Base-by-base conservation (phyloP, 2,888 invertebrate genomes). In the Dolomedes plantarius region DNA sequence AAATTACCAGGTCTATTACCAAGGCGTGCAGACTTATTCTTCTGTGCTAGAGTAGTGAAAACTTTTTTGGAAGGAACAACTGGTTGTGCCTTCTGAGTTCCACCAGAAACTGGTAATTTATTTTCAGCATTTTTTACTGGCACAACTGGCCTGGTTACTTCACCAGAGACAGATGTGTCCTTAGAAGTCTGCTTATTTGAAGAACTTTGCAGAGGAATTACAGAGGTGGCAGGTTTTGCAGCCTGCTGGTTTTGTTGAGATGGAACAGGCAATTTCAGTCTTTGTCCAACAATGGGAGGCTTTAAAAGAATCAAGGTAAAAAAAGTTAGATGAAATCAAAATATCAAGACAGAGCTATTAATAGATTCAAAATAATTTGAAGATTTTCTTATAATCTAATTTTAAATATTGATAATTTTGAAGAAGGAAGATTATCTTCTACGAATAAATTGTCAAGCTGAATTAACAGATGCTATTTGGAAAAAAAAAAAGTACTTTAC, bases 201-300 rank as follows among this genome's bases (percentile, higher is more conserved):
- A n/a, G 23, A 27, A 36, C 23, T 68, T 36, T 56, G 68, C n/a
- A 32, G 46, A 6, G 16, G 11, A 7, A 13, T 16, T 36, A 23
- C 0, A 56, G n/a, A 73, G 19, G 16, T 28, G 16, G 31, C 0
- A 23, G 16, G 3, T 56, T 23, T 50, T 13, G 36, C 46, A 6
- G 68, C 74, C 9, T 74, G 11, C 0, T 68, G 50, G 36, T 74
- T 29, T 65, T 50, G 64, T 29, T 13, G 29, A 9, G 69, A 0
- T 41, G 72, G 7, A 13, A 32, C 23, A 16, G 50, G 77, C 29
- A 28, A 50, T 36, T 56, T 68, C 28, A 56, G 7, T 39, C 56
- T 77, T 77, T 69, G 77, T 23, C 65, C 65, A 65, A 65, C 65
- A 65, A 16, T 28, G 1, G 11, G 3, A 31, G n/a, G 2, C 65